Evolutionary conservation across 2,113 vertebrate species (phyloP), one percentile per base, ranked within the genome.

Genomic region (Oncorhynchus kisutch): DNA sequence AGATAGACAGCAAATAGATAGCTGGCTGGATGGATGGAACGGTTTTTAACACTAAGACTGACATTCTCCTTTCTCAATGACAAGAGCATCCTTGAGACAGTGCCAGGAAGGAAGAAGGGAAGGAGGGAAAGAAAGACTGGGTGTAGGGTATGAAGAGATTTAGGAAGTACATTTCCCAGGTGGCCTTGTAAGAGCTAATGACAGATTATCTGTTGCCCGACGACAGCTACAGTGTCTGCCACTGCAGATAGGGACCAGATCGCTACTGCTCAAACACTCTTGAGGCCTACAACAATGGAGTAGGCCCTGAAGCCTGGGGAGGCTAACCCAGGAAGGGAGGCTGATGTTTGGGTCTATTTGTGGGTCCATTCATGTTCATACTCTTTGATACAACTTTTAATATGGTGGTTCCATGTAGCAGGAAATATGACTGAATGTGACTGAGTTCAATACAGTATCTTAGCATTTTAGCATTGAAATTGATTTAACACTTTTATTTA

Each of bases 131-230:
- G 51, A 76, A 66, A 71, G 70, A 76, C 24, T 29, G 76, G 57
- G n/a, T 1, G 9, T 68, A 29, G 16, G 31, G 71, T 49, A 69
- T 69, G 67, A 75, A 57, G 68, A 8, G 64, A 27, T 72, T 20
- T 74, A 76, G n/a, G n/a, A 18, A 70, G 39, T 5, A 39, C 74
- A 88, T 86, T 81, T 88, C 84, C 79, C 82, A 71, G 59, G 79
- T 60, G 81, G 78, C 69, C 1, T 1, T 73, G 70, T 68, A 45
- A 68, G 71, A 74, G 65, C 81, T 84, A 86, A 83, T 79, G 76
- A 70, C 39, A 74, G 64, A 76, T 75, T 72, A 79, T 79, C 20
- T 59, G 59, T 60, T 64, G 22, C 64, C 25, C 69, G 73, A 67
- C 5, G 4, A 62, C 16, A 8, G 67, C 45, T n/a, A 73, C 12